Conservation (phyloP, 2,113 vertebrate species). For the Muntiacus reevesi region DNA sequence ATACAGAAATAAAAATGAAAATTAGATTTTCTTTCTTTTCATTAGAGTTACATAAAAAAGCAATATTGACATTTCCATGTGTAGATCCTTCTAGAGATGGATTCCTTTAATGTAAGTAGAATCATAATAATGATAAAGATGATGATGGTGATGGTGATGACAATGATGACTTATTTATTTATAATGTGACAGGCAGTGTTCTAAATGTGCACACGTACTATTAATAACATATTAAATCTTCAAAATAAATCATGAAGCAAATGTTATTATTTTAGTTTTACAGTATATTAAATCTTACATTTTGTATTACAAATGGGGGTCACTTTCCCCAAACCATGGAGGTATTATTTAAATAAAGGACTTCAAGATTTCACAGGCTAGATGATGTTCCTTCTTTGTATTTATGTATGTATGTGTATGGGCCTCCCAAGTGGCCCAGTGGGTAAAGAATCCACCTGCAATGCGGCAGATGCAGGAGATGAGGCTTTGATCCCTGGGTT, state of each 20-base stretch:
- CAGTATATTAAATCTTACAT: background rate
- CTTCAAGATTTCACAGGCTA: background rate
- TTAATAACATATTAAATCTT: background rate
- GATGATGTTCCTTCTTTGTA: background rate
- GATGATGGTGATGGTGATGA: background rate
- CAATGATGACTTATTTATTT: background rate
- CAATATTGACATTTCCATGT: background rate
- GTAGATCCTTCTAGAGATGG: background rate
- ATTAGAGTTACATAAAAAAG: background rate
- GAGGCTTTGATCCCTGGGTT: background rate
- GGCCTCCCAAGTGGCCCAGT: background rate
- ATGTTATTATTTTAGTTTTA: background rate
- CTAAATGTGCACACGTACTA: background rate
- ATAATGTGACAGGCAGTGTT: background rate
- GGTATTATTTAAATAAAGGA: background rate
- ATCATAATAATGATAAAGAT: background rate
- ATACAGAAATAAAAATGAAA: background rate
- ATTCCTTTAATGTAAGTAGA: background rate
- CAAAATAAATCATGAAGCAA: background rate
- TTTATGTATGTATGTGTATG: background rate
- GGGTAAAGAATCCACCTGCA: background rate
- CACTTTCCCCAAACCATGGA: background rate
- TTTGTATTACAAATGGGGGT: background rate
- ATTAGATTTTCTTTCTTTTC: background rate
- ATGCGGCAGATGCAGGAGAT: background rate